Evolutionary conservation across 2,797 vertebrate genomes (phyloP), one percentile per base, ranked within the genome.

Genomic region (Tokudaia muenninki): DNA sequence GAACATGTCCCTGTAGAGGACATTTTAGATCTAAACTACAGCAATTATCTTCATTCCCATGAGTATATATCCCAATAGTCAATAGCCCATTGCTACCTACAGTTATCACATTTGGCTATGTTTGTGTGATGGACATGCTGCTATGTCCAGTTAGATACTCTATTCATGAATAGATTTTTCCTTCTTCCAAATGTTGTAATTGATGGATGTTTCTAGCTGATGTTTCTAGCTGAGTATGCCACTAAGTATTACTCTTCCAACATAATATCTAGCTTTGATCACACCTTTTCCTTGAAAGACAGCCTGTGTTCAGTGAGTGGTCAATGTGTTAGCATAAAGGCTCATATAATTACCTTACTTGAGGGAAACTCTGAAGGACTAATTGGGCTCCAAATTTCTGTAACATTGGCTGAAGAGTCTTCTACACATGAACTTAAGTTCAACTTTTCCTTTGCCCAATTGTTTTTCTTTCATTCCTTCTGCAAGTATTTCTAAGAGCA

Each of bases 391-490:
- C 34, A 87, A 47, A 29, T 12, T 87, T 87, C 86, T 72, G 19
- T 67, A 52, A 21, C 26, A 47, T 31, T 52, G 31, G 26, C 24
- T 52, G 59, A 93, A 70, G 61, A 55, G 34, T 92, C 70, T 61
- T 17, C 74, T 65, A 88, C 21, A 81, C 21, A 59, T 50, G 74
- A 34, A n/a, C 65, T 86, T 63, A 14, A 83, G 57, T 72, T 80
- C 77, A 70, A 50, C 16, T 52, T 91, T 37, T 96, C 34, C 44
- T 22, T 22, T 78, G 67, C 65, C 47, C 31, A 57, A 19, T 84
- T 34, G 65, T 13, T 81, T 88, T 93, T 84, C 29, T 24, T 57
- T 97, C n/a, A 52, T 50, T 7, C 82, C 59, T 44, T 86, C 26
- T 91, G 3, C 19, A 55, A 84, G 31, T 80, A 10, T 44, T 82